Percentiles rank a stretch among this genome's conserved stretches.
phyloP scores from a whole-genome alignment of 2,113 vertebrate genomes.

The Engraulis encrasicolus region DNA sequence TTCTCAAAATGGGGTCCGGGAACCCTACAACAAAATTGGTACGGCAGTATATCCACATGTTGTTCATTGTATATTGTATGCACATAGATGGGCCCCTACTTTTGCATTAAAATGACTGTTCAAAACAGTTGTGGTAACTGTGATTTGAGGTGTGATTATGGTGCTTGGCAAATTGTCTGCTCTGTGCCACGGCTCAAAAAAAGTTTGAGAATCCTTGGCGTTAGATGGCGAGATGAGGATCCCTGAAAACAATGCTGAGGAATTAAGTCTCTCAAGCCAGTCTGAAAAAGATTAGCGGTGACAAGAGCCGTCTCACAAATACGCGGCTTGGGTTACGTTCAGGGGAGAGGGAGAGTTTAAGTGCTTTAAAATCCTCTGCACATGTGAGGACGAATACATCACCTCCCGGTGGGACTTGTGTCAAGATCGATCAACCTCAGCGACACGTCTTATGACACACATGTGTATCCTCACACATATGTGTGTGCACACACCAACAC shows the following conservation, averaged over 20 bases:
- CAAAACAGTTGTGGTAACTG: too few relatives aligned
- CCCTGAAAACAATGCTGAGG: conserved; percentile 18
- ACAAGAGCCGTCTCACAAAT: conserved; percentile 60
- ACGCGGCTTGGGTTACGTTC: conserved; percentile 60
- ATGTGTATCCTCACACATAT: background rate
- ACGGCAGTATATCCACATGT: too few relatives aligned
- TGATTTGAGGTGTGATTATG: too few relatives aligned
- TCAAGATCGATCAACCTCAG: conserved; percentile 71
- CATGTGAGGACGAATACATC: conserved; percentile 72
- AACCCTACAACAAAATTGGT: too few relatives aligned
- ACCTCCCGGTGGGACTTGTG: conserved; percentile 59
- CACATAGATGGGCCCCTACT: too few relatives aligned
- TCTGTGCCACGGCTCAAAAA: too few relatives aligned
- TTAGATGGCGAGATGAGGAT: background rate
- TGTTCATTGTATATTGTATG: too few relatives aligned
- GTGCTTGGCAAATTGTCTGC: too few relatives aligned
- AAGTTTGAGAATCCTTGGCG: too few relatives aligned
- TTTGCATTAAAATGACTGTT: too few relatives aligned
- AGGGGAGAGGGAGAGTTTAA: conserved; percentile 64
- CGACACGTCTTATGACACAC: conserved; percentile 55
- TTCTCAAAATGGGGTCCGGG: too few relatives aligned
- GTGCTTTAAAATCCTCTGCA: conserved; percentile 67
- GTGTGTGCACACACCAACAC: conserved; percentile 36
- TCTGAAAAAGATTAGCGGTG: conserved; percentile 56
- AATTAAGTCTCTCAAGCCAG: conserved; percentile 31